Base-by-base conservation (phyloP, 1,140 invertebrate species). In the Yoshiicerus persimilis region DNA sequence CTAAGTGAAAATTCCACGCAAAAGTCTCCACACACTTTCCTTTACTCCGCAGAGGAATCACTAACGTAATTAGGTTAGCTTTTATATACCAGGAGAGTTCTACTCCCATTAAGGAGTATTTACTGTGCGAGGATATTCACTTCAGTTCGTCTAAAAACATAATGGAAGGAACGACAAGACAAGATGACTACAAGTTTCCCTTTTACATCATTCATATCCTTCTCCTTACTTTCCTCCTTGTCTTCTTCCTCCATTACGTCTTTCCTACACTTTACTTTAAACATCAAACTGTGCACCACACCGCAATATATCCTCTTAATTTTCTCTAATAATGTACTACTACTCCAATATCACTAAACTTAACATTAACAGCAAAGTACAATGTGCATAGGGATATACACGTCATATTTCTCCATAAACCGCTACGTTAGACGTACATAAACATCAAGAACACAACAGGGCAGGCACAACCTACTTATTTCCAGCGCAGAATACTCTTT, bases 181-280 rank as follows among this genome's bases (percentile, higher is more conserved):
- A 80, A 80, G 75, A 80, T 80, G 75, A 80, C 75, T 80, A 80
- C 75, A 80, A 80, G 34, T 80, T 80, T 80, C 34, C 75, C 75
- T 80, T 38, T 80, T 80, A 80, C 75, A 80, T 80, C 75, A 80
- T 80, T 80, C 75, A 80, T 80, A 80, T 80, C 30, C 75, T 23
- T 70, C 66, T 64, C 2, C 62, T 64, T 64, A 25, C 62, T 25
- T 64, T 23, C 62, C 25, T 64, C 66, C 13, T 30, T 30, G 25
- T 70, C 64, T 70, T 9, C 64, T 30, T 70, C 27, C 27, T 70
- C 66, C 66, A 70, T 30, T 70, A 70, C 66, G 25, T 77, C 32
- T 75, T 75, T 13, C 8, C 11, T 77, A 25, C 64, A 66, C 64
- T 66, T 66, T 56, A 56, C 47, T 56, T n/a, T 56, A 56, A 56